phyloP scores from a whole-genome alignment of 2,113 vertebrate species.

The Amblyornis subalaris region DNA sequence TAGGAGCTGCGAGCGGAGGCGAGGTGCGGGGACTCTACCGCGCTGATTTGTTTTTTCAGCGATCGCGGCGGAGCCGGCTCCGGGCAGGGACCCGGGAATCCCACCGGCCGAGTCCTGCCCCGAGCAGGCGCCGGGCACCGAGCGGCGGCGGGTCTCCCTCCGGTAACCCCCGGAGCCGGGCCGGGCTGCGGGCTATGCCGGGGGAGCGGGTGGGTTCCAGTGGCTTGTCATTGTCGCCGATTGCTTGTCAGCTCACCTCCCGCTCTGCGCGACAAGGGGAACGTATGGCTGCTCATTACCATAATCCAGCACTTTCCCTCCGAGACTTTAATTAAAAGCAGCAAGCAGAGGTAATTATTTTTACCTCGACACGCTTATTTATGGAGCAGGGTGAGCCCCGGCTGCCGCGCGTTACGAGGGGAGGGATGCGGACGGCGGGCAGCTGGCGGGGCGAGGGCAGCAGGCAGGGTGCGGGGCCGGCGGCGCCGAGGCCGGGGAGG shows the following conservation, averaged over 20 bases:
- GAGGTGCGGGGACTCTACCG: not conserved
- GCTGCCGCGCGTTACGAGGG: conserved; percentile 49
- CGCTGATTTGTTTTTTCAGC: not conserved
- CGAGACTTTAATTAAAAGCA: conserved; percentile 95
- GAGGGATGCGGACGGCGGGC: conserved; percentile 1
- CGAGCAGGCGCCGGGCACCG: not conserved
- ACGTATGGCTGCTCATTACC: conserved; percentile 89
- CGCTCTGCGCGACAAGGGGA: conserved; percentile 79
- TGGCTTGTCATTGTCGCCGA: conserved; percentile 81
- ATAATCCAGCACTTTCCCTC: conserved; percentile 94
- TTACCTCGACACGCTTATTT: conserved; percentile 78
- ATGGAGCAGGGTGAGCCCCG: conserved; percentile 64
- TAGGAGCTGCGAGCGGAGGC: not conserved
- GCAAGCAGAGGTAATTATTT: conserved; percentile 87
- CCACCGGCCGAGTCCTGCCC: not conserved
- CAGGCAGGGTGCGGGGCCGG: conserved; percentile 13
- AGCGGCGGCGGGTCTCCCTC: not conserved
- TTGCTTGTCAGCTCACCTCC: conserved; percentile 84
- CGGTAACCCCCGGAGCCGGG: not conserved
- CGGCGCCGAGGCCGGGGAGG: not conserved
- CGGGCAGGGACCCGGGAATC: not conserved
- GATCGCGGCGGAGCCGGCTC: not conserved
- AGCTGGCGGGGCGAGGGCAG: conserved; percentile 22
- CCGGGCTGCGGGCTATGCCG: conserved; percentile 27
- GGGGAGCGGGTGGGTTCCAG: conserved; percentile 78